A percentile compares a stretch with the other conserved stretches of the same genome.
These are phyloP conservation scores for Chrysodeixis includens DNA, from an alignment of 2,888 invertebrate genomes.

Conservation along the genomic window DNA sequence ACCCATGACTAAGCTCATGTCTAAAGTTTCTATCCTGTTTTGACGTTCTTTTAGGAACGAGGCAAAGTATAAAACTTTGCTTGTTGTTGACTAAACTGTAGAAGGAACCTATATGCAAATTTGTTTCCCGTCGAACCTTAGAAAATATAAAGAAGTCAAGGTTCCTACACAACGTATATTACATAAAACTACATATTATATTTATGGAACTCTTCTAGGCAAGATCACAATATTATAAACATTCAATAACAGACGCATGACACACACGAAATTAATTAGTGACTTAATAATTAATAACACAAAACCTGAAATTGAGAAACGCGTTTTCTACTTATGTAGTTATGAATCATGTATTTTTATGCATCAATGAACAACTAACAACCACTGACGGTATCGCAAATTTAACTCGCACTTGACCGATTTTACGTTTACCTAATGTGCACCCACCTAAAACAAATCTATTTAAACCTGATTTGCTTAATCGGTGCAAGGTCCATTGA, in stretches of 20 bases:
- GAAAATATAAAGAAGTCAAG: neutral
- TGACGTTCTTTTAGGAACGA: neutral
- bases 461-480: constrained; percentile 31
- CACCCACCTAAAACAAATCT: constrained; percentile 43
- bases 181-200: neutral
- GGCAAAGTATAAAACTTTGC: neutral
- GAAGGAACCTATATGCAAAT: neutral
- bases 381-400: constrained; percentile 21
- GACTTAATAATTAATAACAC: neutral
- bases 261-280: neutral
- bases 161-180: neutral
- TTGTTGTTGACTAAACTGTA: neutral
- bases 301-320: constrained; percentile 6
- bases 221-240: no score
- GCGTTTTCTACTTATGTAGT: constrained; percentile 1
- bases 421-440: constrained; percentile 47
- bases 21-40: constrained; percentile 4
- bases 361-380: constrained; percentile 20
- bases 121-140: neutral
- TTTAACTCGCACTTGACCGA: constrained; percentile 48
- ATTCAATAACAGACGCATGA: no score
- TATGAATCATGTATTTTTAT: constrained; percentile 17
- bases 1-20: neutral
- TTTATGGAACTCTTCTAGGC: neutral
- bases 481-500: constrained; percentile 54